Base-by-base conservation (phyloP, 2,888 invertebrate genomes). In the Diarsia brunnea region DNA sequence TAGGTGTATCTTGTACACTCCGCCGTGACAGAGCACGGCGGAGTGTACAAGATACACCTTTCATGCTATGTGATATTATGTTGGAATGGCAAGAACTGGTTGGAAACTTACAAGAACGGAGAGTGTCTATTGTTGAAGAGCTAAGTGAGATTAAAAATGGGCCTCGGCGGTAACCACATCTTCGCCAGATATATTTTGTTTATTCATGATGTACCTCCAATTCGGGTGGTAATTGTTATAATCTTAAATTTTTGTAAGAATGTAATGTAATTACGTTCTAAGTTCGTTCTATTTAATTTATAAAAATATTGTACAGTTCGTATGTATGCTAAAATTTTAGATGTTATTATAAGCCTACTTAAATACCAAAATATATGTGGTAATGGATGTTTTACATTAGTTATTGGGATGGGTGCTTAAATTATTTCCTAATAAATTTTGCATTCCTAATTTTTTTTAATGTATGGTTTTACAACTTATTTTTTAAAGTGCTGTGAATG, bases 401-500 rank as follows among this genome's bases (percentile, higher is more conserved):
- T 75, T 66, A 77, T 79, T 85, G 70, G 79, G 74, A 83, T 69
- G 73, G 80, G 74, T 79, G 77, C 72, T 73, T 73, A 71, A 72
- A 73, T 75, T 68, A 65, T 81, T 81, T 79, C 27, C 68, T 69
- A 66, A 69, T 74, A 60, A 68, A 38, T 58, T 38, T 69, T 55
- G 38, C 47, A 65, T 75, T 64, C 64, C 21, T 43, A 64, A 5
- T 4, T 27, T 67, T 38, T 43, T 43, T 38, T 43, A 58, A n/a
- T 24, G 24, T 64, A 43, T 75, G 11, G 21, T 73, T 75, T 70
- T 43, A 16, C 51, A 51, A 64, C 27, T 45, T 64, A 61, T n/a
- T 55, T n/a, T 55, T 77, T 51, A 47, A 84, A 69, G 79, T 75
- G 82, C 80, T 87, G 83, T 86, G 72, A 82, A 74, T 82, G 53